phyloP scores from a whole-genome alignment of 2,113 vertebrate genomes.

The Piprites chloris region DNA sequence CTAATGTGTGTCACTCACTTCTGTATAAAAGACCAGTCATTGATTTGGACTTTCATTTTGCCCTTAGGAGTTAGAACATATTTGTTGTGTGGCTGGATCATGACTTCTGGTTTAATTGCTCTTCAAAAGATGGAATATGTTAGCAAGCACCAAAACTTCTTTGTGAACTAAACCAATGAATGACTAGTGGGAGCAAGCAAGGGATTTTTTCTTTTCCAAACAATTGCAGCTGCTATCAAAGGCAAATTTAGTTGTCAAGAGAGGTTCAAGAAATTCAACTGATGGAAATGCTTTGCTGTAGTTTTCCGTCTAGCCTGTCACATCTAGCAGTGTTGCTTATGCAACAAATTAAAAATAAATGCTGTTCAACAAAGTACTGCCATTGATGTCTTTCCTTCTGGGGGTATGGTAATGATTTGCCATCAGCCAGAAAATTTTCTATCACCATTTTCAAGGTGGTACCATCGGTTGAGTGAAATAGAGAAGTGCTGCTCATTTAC shows the following conservation, averaged over 20 bases:
- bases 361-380: neutral
- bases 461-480: neutral
- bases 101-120: neutral
- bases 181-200: neutral
- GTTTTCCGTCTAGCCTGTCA: neutral
- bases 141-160: neutral
- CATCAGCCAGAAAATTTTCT: neutral
- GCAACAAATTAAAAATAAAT: neutral
- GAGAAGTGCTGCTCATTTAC: neutral
- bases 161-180: neutral
- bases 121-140: neutral
- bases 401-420: neutral
- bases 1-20: neutral
- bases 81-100: neutral
- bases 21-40: neutral
- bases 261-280: neutral
- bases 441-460: accelerated
- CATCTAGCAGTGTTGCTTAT: neutral
- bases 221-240: neutral
- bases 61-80: neutral
- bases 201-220: neutral
- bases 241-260: neutral
- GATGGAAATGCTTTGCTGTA: neutral
- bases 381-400: neutral
- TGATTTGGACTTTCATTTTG: neutral